A percentile compares a stretch with the other conserved stretches of the same genome.
Evolutionary conservation across 2,797 vertebrate species (phyloP).

Genomic region (Takifugu ocellatus): DNA sequence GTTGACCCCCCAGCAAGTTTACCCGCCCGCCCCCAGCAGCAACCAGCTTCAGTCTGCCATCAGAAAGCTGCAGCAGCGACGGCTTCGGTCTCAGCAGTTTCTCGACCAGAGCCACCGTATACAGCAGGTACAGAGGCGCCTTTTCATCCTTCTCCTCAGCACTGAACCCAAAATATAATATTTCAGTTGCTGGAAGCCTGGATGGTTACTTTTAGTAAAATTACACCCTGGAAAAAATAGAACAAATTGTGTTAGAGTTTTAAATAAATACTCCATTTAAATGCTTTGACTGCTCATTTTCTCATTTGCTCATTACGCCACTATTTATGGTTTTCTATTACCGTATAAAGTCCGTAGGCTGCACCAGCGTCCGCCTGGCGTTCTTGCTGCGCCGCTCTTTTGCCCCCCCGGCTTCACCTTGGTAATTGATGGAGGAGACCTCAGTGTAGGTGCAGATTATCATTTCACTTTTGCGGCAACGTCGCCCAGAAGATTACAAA

Average conservation of each 20-base stretch:
- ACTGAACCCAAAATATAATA: slow-evolving; percentile 7
- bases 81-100: slow-evolving; percentile 78
- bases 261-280: slow-evolving; percentile 3
- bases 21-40: slow-evolving; percentile 70
- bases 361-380: too few relatives aligned
- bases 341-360: too few relatives aligned
- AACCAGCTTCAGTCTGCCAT: slow-evolving; percentile 88
- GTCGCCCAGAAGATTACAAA: slow-evolving; percentile 39
- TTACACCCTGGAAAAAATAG: slow-evolving; percentile 1
- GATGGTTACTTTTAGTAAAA: slow-evolving; percentile 17
- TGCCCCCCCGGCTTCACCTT: slow-evolving; percentile 8
- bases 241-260: slow-evolving; percentile 1
- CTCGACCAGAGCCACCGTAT: slow-evolving; percentile 80
- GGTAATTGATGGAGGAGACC: slow-evolving; percentile 43
- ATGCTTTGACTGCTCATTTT: background rate
- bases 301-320: too few relatives aligned
- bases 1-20: slow-evolving; percentile 62
- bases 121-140: slow-evolving; percentile 77
- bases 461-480: slow-evolving; percentile 38
- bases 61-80: slow-evolving; percentile 88
- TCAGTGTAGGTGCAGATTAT: slow-evolving; percentile 52
- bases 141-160: background rate
- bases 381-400: too few relatives aligned
- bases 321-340: too few relatives aligned
- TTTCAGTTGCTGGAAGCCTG: slow-evolving; percentile 2